Percentiles rank a stretch among this genome's conserved stretches.
Evolutionary conservation across 2,888 invertebrate genomes (phyloP).

Genomic region (Lithophane ornitopus): DNA sequence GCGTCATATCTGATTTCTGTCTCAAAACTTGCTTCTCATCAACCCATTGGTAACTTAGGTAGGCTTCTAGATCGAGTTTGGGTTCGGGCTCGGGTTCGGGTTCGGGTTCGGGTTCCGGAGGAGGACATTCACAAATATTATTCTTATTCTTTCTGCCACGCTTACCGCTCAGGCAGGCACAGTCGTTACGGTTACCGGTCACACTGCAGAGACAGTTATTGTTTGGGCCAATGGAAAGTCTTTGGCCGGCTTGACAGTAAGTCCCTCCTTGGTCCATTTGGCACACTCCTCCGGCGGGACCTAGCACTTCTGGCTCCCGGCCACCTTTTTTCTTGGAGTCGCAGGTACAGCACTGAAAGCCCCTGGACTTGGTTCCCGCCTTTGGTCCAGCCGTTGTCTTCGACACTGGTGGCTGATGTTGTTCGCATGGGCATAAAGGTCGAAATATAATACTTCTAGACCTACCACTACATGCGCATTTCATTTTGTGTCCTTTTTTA

Average conservation of each 20-base stretch:
- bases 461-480: constrained; percentile 51
- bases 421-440: constrained; percentile 52
- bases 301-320: constrained; percentile 9
- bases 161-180: constrained; percentile 34
- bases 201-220: neutral
- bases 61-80: neutral
- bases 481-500: constrained; percentile 16
- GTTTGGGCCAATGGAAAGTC: neutral
- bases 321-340: constrained; percentile 10
- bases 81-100: neutral
- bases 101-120: neutral
- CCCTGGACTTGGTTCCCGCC: constrained; percentile 34
- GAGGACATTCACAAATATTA: constrained; percentile 54
- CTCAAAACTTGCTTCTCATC: constrained; percentile 44
- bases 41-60: neutral
- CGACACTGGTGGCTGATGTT: constrained; percentile 30
- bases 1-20: constrained; percentile 76
- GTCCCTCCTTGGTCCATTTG: constrained; percentile 43
- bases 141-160: constrained; percentile 46
- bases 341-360: constrained; percentile 53
- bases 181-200: constrained; percentile 11
- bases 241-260: constrained; percentile 56
- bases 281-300: constrained; percentile 50
- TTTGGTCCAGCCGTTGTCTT: constrained; percentile 39
- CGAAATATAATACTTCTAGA: constrained; percentile 26